Base-by-base conservation (phyloP, 2,888 invertebrate genomes). In the Tetragonula carbonaria region DNA sequence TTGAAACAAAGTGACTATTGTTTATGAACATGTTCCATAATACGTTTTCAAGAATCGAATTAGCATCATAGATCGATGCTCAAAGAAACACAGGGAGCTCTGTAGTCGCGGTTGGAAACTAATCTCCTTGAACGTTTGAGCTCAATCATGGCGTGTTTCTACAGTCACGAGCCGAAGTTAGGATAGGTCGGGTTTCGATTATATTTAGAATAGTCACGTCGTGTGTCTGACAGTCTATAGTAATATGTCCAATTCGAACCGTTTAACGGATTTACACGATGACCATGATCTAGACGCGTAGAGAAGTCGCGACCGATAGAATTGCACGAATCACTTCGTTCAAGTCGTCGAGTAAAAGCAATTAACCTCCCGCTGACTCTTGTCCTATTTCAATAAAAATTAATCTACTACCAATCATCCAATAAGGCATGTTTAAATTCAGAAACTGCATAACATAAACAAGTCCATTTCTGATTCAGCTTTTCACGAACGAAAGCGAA, bases 171-270 rank as follows among this genome's bases (percentile, higher is more conserved):
- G 71, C 51, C 2, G 67, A 50, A 75, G 85, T 87, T 86, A 67
- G 78, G 88, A 68, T 86, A 88, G 88, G 85, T 86, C 82, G 75
- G 59, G 79, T 82, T 78, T 85, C 78, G 71, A 86, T 79, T 85
- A 80, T 82, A 82, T 85, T 86, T 86, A 86, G 85, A 82, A 76
- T 79, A 77, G 75, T 72, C 78, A 76, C 68, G 77, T 81, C 62
- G 71, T 45, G 66, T 45, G 62, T 75, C 57, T 57, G 73, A 75
- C 71, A 78, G 72, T 50, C 66, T 74, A 68, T 80, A 68, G 84
- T 80, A 84, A 85, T 85, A 80, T 70, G 65, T 85, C 63, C 80
- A 84, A 85, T 85, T 84, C 80, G 77, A 80, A 68, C 57, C 84
- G 67, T 84, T 84, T 78, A 84, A 68, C 72, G 63, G 74, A 82